Evolutionary conservation across 2,888 invertebrate species (phyloP), one percentile per base, ranked within the genome.

Genomic region (Synanthedon myopaeformis): DNA sequence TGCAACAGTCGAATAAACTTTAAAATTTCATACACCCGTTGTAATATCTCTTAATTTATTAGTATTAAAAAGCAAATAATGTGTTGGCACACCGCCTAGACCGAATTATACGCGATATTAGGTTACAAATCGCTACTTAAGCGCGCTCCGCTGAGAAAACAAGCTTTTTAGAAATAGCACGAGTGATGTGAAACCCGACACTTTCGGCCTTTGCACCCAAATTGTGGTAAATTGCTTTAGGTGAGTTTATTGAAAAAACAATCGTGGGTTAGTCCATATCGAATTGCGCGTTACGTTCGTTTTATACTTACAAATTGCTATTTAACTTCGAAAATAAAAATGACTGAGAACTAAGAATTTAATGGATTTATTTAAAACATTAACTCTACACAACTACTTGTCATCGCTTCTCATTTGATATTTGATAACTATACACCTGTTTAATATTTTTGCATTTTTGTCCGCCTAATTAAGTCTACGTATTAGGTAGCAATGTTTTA

Each of bases 121-220:
- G 66, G 70, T 86, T 85, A 76, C 86, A 66, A 75, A 76, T 76
- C 71, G 72, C 73, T 76, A 75, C 80, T 80, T 84, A 85, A 84
- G 81, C 70, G 82, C 80, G 79, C 77, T 79, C 77, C 61, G 78
- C 71, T 85, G 79, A 67, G 76, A 86, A 84, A 86, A 87, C 84
- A 87, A 73, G 78, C 79, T 79, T 80, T 85, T 86, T 84, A 78
- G 82, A 86, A 87, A 86, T 83, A 83, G 82, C 82, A 74, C 74
- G 66, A 64, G 65, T 60, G 63, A 71, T 66, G 69, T 69, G 82
- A 65, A 83, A 84, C 69, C 56, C 56, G 78, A 86, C 55, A 63
- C 63, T 57, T 54, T 61, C 77, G 79, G 79, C 83, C 82, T 85
- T 79, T 83, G 79, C 83, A 68, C 82, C 74, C 69, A 72, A 78